Conservation (phyloP, 2,113 vertebrate genomes). For the Anhinga rufa region DNA sequence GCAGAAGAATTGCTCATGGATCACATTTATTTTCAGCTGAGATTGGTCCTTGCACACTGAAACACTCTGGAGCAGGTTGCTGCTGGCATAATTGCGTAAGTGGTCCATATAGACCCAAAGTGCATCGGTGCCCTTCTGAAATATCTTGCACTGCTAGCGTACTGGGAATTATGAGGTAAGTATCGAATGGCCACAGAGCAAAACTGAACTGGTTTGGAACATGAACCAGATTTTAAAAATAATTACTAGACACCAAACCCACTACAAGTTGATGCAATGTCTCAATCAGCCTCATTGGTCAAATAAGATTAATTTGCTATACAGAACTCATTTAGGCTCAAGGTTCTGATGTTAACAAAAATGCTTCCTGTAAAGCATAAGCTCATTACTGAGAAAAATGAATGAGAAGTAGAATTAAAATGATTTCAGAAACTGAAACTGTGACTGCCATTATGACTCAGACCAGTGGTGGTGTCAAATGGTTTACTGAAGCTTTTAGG, state of each 20-base stretch:
- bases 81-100: not conserved
- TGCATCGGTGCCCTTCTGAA: not conserved
- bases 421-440: not conserved
- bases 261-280: not conserved
- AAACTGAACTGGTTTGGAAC: not conserved
- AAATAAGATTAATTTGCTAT: not conserved
- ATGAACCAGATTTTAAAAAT: not conserved
- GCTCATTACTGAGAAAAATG: not conserved
- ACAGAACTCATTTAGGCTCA: not conserved
- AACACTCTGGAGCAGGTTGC: not conserved
- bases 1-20: not conserved
- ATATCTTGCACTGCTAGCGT: not conserved
- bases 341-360: not conserved
- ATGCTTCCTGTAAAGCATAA: not conserved
- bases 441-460: not conserved
- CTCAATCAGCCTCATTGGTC: not conserved
- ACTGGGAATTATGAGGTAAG: not conserved
- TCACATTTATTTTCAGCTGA: not conserved
- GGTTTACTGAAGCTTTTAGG: not conserved
- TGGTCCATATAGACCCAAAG: not conserved
- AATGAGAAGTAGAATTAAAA: not conserved
- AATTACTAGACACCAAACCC: not conserved
- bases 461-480: not conserved
- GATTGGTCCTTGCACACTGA: not conserved
- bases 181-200: not conserved